Base-by-base conservation (phyloP, 2,888 invertebrate species). In the Nomada flava region DNA sequence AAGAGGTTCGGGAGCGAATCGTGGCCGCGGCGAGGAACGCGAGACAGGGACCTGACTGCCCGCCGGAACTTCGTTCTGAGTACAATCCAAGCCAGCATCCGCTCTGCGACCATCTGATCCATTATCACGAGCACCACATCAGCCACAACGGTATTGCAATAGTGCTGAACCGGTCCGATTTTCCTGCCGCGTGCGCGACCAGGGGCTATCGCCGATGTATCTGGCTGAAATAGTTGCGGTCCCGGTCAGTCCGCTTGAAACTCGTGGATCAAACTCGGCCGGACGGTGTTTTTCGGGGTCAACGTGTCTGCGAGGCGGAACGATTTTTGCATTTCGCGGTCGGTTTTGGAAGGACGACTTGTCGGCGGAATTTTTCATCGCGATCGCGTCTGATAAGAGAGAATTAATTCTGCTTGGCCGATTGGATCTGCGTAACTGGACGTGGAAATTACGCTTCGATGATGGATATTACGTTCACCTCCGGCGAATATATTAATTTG, bases 1-100 rank as follows among this genome's bases (percentile, higher is more conserved):
- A 95, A 75, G 96, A 96, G 91, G 94, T 95, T 88, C 95, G 96
- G 87, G 96, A 96, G 89, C 95, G 96, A 91, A 95, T 97, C 76
- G 95, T 96, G 65, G 94, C 95, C 67, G 96, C 96, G 47, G 96
- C 96, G 76, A 94, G 95, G 91, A 95, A 96, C 89, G 95, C 95
- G 65, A 94, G 95, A 88, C 94, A 95, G 90, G 94, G 94, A 88
- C 95, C 95, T 87, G 95, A 95, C 87, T 95, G 95, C 91, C 95
- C 95, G 74, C 94, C 94, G 86, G 95, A 95, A 92, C 93, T 95
- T 85, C 94, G 92, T 82, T 91, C 92, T 83, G 93, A 93, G 81
- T 93, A 91, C 87, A 93, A 93, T 91, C 93, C 93, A 87, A 92
- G 93, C 90, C 93, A 93, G 83, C 92, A 93, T 91, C 92, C 93